Evolutionary conservation across 2,797 vertebrate genomes (phyloP), one percentile per base, ranked within the genome.

Genomic region (Delichon dasypus): DNA sequence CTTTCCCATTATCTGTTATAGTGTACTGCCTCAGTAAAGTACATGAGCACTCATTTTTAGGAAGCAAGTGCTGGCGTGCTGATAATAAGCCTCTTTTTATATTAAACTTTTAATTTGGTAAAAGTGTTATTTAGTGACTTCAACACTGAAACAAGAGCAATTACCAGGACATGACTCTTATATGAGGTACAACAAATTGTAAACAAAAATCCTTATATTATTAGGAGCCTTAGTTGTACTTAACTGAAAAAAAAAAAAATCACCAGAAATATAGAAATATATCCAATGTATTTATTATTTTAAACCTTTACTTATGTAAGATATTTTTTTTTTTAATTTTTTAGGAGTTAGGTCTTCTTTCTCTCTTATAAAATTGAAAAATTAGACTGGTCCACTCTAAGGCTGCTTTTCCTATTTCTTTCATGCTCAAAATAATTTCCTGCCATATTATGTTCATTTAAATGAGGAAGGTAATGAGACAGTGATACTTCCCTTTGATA

Each of bases 381-480:
- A 82, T 70, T 65, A 21, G 67, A 77, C 83, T 85, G 66, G 85
- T 93, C 22, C 2, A 54, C 27, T 82, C 70, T 62, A 66, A 38
- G 79, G n/a, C 47, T 95, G 67, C 27, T 80, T 88, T 87, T 86
- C 54, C 65, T 75, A 64, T 86, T 94, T 89, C 62, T 92, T 68
- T 70, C 67, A 73, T 86, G 78, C 83, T 93, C 82, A 68, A 97
- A 97, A 96, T 97, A 93, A 96, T 97, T 97, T 93, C 95, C 95
- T 96, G 88, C 38, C 50, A 81, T 94, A 97, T 97, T 97, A 96
- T 92, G 93, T 94, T 97, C 54, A 53, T 94, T 97, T 92, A 97
- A 97, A 97, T 89, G 82, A 96, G 71, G 78, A 93, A 70, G 67
- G 88, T 94, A 97, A 97, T 97, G 92, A 97, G 88, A 94, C 76